Evolutionary conservation across 2,797 vertebrate species (phyloP).

Genomic region (Tapera naevia): DNA sequence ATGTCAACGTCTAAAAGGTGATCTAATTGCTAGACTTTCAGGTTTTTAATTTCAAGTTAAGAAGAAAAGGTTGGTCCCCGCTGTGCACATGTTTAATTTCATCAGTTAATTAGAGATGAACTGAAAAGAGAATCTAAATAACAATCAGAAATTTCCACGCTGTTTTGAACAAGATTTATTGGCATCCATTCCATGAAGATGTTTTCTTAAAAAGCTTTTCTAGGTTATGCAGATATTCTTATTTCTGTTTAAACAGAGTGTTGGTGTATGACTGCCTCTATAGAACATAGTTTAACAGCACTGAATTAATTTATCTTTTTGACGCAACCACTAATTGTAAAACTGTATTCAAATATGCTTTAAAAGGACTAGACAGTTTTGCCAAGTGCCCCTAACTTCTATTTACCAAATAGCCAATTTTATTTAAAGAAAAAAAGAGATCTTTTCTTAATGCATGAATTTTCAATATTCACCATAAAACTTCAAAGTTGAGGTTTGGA

Average conservation of each 20-base stretch:
- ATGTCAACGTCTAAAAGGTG: neutral
- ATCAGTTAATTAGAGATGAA: neutral
- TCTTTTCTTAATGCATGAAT: neutral
- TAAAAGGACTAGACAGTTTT: neutral
- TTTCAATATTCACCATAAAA: neutral
- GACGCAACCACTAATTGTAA: neutral
- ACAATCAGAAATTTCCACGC: neutral
- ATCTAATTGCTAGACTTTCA: neutral
- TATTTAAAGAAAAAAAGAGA: neutral
- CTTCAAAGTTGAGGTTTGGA: neutral
- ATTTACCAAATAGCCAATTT: neutral
- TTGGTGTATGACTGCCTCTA: neutral
- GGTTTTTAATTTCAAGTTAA: neutral
- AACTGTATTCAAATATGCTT: neutral
- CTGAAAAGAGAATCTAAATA: neutral
- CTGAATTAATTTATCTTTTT: neutral
- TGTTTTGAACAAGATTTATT: neutral
- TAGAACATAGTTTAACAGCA: neutral
- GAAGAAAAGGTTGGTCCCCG: neutral
- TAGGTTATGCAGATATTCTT: neutral
- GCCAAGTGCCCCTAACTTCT: neutral
- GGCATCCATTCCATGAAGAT: neutral
- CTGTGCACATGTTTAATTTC: neutral
- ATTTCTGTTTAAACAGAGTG: neutral
- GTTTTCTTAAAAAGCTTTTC: neutral